phyloP scores from a whole-genome alignment of 2,113 vertebrate genomes.

The Plotosus lineatus region DNA sequence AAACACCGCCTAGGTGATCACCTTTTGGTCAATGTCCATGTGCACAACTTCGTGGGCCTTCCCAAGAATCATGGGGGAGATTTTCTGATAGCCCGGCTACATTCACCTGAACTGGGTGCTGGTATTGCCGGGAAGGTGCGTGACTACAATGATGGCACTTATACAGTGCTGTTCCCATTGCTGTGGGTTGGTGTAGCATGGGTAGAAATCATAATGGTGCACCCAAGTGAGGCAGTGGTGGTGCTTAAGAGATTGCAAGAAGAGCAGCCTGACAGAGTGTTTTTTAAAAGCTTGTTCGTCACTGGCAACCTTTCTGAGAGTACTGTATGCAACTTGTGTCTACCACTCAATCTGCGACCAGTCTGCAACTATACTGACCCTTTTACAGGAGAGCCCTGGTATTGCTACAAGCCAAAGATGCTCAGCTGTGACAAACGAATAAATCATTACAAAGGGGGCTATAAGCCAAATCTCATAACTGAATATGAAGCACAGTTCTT shows the following conservation, averaged over 20 bases:
- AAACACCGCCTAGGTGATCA: conserved; percentile 80
- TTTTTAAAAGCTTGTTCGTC: conserved; percentile 89
- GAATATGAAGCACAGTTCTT: conserved; percentile 84
- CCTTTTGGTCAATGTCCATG: conserved; percentile 81
- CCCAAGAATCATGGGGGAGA: conserved; percentile 90
- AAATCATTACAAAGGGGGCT: conserved; percentile 89
- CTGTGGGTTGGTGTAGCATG: conserved; percentile 83
- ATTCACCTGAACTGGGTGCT: conserved; percentile 81
- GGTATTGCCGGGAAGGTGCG: conserved; percentile 81
- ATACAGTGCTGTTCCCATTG: conserved; percentile 83
- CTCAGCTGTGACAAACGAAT: conserved; percentile 86
- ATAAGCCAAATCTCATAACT: conserved; percentile 83
- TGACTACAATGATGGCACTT: conserved; percentile 87
- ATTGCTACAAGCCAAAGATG: conserved; percentile 91
- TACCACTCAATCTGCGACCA: conserved; percentile 72
- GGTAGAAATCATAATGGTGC: conserved; percentile 85
- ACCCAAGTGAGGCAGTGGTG: conserved; percentile 86
- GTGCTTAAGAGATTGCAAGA: conserved; percentile 82
- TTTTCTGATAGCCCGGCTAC: conserved; percentile 86
- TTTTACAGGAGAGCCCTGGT: conserved; percentile 93
- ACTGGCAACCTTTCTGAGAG: conserved; percentile 85
- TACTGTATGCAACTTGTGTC: conserved; percentile 86
- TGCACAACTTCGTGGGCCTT: conserved; percentile 85
- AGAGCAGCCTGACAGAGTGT: conserved; percentile 85
- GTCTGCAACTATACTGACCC: conserved; percentile 93